phyloP scores from a whole-genome alignment of 2,797 vertebrate species.

The Botia kubotai region DNA sequence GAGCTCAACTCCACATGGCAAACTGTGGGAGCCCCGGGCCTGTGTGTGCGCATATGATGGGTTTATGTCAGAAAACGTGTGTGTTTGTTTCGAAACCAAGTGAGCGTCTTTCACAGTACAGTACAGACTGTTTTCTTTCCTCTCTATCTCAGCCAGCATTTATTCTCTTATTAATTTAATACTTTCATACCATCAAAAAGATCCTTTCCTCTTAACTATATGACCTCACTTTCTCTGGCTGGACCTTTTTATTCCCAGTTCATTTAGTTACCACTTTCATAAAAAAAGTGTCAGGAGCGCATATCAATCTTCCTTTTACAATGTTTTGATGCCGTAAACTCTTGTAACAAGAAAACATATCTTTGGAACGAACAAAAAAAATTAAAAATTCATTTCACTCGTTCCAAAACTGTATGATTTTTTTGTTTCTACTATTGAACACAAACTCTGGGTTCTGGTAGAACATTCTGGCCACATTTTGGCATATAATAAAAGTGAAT shows the following conservation, averaged over 20 bases:
- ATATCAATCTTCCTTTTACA: neutral
- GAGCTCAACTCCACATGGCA: slow-evolving; percentile 38
- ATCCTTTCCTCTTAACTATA: slow-evolving; percentile 6
- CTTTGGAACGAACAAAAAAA: neutral
- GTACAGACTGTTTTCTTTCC: neutral
- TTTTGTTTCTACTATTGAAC: neutral
- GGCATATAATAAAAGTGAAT: neutral
- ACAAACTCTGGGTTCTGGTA: neutral
- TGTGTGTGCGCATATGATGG: neutral
- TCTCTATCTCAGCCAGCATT: slow-evolving; percentile 2
- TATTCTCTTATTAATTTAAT: slow-evolving; percentile 21
- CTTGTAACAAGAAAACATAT: slow-evolving; percentile 10
- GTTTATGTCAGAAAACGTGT: slow-evolving; percentile 7
- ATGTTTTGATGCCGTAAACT: neutral
- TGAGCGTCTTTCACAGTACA: slow-evolving; percentile 39
- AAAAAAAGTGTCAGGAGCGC: neutral
- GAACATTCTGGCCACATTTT: neutral
- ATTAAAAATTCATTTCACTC: neutral
- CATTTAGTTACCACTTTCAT: slow-evolving; percentile 15
- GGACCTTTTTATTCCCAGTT: neutral
- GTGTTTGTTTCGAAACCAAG: slow-evolving; percentile 40
- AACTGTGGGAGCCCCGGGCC: slow-evolving; percentile 33
- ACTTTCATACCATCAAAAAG: slow-evolving; percentile 39
- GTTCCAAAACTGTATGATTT: neutral
- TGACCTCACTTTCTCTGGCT: slow-evolving; percentile 11